Base-by-base conservation (phyloP, 2,797 vertebrate species). In the Meriones psammophilus region DNA sequence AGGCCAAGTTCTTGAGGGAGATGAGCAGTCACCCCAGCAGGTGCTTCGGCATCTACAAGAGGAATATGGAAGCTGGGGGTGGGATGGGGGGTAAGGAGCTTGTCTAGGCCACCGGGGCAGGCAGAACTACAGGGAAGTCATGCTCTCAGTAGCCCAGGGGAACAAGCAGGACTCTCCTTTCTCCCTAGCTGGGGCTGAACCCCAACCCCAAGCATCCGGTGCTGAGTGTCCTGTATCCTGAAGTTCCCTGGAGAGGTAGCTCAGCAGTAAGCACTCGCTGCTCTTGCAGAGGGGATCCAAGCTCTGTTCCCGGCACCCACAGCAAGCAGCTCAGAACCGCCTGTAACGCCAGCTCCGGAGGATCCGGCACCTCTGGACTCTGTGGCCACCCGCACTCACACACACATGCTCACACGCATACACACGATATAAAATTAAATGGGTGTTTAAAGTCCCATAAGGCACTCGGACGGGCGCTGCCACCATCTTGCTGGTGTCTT, bases 401-500 rank as follows among this genome's bases (percentile, higher is more conserved):
- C 15, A 17, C 69, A 71, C 69, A 71, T 5, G n/a, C 33, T n/a
- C 69, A 60, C 10, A 14, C 79, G 71, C 50, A 73, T 0, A 60
- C n/a, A 73, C 22, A 28, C 58, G 39, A 87, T 28, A 20, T 17
- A 87, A 56, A 87, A 28, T 87, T 28, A 87, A 56, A 71, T 26
- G 22, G 24, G 17, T 39, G 22, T 56, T 87, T 62, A 30, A 56
- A 83, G 36, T 89, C 12, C 88, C 18, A 1, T 28, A 36, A 89
- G 39, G 30, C 62, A 28, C 8, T 0, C 30, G 50, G n/a, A 24
- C 1, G 0, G 42, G 39, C 15, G n/a, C 22, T 14, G 5, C 58
- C 2, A 3, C 15, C 5, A 13, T 3, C 5, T 73, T 1, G 68
- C 22, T 58, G 50, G 22, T 58, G 33, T 90, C 15, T 71, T 33